phyloP scores from a whole-genome alignment of 2,888 invertebrate species.

The Hemaris fuciformis region DNA sequence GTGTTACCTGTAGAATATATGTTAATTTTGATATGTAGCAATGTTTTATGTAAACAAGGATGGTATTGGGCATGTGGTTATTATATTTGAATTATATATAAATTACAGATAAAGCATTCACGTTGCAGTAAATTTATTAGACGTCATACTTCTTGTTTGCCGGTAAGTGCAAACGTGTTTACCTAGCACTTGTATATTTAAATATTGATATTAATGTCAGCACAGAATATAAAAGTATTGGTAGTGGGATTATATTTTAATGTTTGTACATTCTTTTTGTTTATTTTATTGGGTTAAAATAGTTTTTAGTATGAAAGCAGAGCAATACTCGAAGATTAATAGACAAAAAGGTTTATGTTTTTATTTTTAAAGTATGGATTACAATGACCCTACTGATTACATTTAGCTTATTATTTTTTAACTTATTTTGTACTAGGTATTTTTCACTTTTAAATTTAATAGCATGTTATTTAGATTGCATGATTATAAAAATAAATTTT shows the following conservation, averaged over 20 bases:
- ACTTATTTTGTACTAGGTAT: neutral
- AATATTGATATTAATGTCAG: slow-evolving; percentile 17
- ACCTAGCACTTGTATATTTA: slow-evolving; percentile 26
- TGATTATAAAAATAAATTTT: neutral
- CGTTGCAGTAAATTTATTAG: slow-evolving; percentile 73
- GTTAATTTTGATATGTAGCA: slow-evolving; percentile 3
- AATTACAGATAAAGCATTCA: slow-evolving; percentile 73
- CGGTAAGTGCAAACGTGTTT: slow-evolving; percentile 67
- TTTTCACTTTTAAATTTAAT: neutral
- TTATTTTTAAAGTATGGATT: neutral
- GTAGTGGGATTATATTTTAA: slow-evolving; percentile 17
- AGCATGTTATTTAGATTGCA: neutral
- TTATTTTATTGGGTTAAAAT: neutral
- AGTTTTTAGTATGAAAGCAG: neutral
- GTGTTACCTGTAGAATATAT: neutral
- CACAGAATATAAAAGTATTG: slow-evolving; percentile 19
- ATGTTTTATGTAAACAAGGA: neutral
- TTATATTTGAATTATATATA: slow-evolving; percentile 28
- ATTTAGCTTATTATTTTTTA: neutral
- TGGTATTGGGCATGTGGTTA: slow-evolving; percentile 15
- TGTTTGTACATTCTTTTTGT: neutral
- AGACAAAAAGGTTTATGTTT: neutral
- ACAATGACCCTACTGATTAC: slow-evolving; percentile 2
- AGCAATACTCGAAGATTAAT: neutral
- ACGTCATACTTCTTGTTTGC: slow-evolving; percentile 61